These are phyloP conservation scores for Heliopora coerulea DNA, from an alignment of 92 coral and sea anemone genomes.

Conservation along the genomic window DNA sequence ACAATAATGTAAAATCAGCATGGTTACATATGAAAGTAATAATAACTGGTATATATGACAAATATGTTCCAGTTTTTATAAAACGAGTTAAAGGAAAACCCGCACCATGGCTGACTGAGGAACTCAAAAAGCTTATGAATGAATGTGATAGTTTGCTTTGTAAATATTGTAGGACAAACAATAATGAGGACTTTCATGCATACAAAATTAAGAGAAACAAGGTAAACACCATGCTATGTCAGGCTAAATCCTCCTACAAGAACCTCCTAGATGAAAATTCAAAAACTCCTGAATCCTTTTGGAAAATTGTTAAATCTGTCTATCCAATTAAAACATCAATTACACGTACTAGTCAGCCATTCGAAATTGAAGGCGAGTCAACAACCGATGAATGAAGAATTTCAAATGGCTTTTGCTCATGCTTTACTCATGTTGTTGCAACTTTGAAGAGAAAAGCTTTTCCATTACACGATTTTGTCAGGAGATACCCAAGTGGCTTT, in stretches of 20 bases:
- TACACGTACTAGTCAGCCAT: no score
- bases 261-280: no score
- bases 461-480: not conserved
- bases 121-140: slow-evolving; percentile 27
- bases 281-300: no score
- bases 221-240: slow-evolving; percentile 16
- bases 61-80: slow-evolving; percentile 25
- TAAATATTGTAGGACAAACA: slow-evolving; percentile 29
- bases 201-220: slow-evolving; percentile 22
- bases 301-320: no score
- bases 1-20: slow-evolving; percentile 27
- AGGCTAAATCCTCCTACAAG: slow-evolving; percentile 25
- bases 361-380: no score
- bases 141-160: slow-evolving; percentile 28
- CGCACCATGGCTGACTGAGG: slow-evolving; percentile 33
- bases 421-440: no score
- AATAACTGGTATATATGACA: slow-evolving; percentile 16
- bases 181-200: slow-evolving; percentile 25
- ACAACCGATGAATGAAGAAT: slow-evolving; percentile 11
- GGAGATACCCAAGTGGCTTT: slow-evolving; percentile 10
- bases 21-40: slow-evolving; percentile 20
- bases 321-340: no score
- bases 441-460: slow-evolving; percentile 25
- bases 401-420: slow-evolving; percentile 8
- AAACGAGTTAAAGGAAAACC: slow-evolving; percentile 36